A percentile compares a stretch with the other conserved stretches of the same genome.
phyloP scores from a whole-genome alignment of 1,140 invertebrate species.

The Cyphomyrmex costatus region DNA sequence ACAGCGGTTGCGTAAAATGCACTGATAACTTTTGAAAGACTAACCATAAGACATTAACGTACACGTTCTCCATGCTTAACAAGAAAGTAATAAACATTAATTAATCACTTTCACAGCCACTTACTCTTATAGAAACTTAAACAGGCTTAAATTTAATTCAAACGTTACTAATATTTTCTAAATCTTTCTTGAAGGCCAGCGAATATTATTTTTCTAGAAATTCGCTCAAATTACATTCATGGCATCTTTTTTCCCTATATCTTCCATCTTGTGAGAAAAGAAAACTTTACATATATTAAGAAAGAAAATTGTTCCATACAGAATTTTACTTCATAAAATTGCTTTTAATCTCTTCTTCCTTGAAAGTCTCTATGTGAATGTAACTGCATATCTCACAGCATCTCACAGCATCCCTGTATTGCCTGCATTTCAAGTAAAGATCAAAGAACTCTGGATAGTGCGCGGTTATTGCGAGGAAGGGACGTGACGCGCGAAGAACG shows the following conservation, averaged over 20 bases:
- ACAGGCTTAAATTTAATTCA: background rate
- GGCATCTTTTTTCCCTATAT: background rate
- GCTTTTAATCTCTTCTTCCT: background rate
- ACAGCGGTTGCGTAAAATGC: constrained; percentile 5
- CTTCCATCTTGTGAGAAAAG: background rate
- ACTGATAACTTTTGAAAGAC: background rate
- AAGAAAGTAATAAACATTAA: constrained; percentile 9
- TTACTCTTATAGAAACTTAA: background rate
- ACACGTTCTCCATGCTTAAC: background rate
- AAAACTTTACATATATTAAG: background rate
- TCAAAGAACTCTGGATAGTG: constrained; percentile 47
- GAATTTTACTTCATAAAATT: background rate
- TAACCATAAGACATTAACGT: background rate
- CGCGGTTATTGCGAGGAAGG: constrained; percentile 24
- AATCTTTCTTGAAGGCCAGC: background rate
- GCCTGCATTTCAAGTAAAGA: constrained; percentile 23
- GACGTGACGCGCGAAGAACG: constrained; percentile 36
- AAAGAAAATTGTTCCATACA: background rate
- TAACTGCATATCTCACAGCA: background rate
- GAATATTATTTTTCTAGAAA: background rate
- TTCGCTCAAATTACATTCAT: background rate
- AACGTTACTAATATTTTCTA: background rate
- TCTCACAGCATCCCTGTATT: background rate
- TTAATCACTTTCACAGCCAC: constrained; percentile 17
- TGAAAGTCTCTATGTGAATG: background rate